Base-by-base conservation (phyloP, 2,888 invertebrate species). In the Cryptus armator region DNA sequence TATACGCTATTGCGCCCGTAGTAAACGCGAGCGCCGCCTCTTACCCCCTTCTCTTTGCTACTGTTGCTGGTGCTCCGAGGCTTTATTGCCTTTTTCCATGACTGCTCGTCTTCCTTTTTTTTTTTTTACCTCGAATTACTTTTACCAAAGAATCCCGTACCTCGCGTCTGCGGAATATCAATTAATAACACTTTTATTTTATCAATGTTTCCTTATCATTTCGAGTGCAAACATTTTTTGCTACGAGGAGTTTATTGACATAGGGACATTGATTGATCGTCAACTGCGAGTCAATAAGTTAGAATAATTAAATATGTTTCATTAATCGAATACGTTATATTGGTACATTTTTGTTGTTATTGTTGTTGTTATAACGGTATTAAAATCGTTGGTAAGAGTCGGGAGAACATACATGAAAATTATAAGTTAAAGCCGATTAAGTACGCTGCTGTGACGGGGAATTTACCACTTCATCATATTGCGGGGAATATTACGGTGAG, bases 11-110 rank as follows among this genome's bases (percentile, higher is more conserved):
- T 64, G 10, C 24, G 32, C 78, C 19, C 56, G 6, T 12, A 53
- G 29, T 44, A 59, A 14, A 53, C 46, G 44, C 37, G 44, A 6
- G 16, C 4, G 19, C 43, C 16, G 5, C 37, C 59, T 59, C 56
- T 1, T 12, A 14, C 48, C 43, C 2, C 19, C 37, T 19, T 48
- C 10, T 7, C 64, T 44, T 64, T 74, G 53, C 67, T 59, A 76
- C 71, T 48, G 67, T 32, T 59, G 62, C 64, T 48, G 77, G 64
- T 71, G 43, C 64, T 71, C n/a, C 10, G 53, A 12, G 64, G 56
- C 37, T 66, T 82, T 77, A 77, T 82, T 72, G 67, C 66, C 19
- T 48, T 72, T 66, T 72, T 66, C 29, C 24, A 82, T 48, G 9
- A 29, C 37, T 62, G 16, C 9, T 56, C 68, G 46, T 56, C 32